Conservation (phyloP, 2,888 invertebrate species). For the Eilema sororculum region DNA sequence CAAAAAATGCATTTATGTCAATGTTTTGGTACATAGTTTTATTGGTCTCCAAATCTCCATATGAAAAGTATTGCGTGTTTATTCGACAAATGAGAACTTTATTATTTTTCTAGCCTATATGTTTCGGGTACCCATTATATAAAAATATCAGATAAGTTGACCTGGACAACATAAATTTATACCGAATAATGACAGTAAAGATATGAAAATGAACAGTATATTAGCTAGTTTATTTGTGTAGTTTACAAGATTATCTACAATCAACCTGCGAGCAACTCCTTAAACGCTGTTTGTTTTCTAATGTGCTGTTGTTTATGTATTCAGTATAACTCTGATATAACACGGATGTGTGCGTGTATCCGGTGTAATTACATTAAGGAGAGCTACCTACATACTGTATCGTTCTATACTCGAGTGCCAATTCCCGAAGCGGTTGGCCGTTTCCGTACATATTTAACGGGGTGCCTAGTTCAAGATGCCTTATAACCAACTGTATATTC, state of each 20-base stretch:
- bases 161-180: no score
- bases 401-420: conserved; percentile 66
- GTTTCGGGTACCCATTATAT: no score
- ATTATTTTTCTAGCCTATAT: no score
- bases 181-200: no score
- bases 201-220: no score
- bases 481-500: conserved; percentile 23
- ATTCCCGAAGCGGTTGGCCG: conserved; percentile 66
- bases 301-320: conserved; percentile 50
- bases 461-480: conserved; percentile 31
- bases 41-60: no score
- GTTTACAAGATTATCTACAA: not conserved
- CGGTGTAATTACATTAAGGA: conserved; percentile 72
- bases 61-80: no score
- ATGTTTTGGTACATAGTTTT: no score
- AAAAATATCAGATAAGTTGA: no score
- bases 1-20: no score
- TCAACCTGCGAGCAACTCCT: conserved; percentile 9
- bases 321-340: conserved; percentile 35
- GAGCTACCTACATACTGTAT: conserved; percentile 55
- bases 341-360: conserved; percentile 47
- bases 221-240: not conserved
- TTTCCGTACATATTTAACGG: conserved; percentile 75
- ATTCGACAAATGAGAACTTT: no score
- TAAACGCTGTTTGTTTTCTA: conserved; percentile 44